Percentiles rank a stretch among this genome's conserved stretches.
phyloP scores from a whole-genome alignment of 2,888 invertebrate genomes.

The Folsomia candida region DNA sequence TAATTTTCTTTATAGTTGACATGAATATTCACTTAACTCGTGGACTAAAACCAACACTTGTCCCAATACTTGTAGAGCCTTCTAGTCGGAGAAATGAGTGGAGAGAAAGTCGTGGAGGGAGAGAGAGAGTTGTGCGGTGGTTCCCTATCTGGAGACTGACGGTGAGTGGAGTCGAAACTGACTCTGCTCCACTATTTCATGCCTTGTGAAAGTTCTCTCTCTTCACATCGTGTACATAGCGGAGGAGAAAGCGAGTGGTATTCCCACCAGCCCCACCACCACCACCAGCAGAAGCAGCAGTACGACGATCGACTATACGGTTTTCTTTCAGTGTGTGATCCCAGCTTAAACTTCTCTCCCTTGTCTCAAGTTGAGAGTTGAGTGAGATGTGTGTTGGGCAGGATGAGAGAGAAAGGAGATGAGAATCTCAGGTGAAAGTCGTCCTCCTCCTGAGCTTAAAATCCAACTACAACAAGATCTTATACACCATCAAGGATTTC shows the following conservation, averaged over 20 bases:
- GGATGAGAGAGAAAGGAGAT: not conserved
- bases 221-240: no score
- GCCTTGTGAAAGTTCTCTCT: not conserved
- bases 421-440: not conserved
- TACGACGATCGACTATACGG: not conserved
- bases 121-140: not conserved
- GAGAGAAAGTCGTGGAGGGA: not conserved
- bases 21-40: conserved; percentile 14
- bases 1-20: not conserved
- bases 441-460: not conserved
- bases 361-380: not conserved
- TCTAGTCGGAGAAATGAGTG: no score
- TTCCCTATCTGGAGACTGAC: not conserved
- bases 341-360: no score
- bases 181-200: no score
- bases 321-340: not conserved
- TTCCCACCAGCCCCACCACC: no score
- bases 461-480: not conserved
- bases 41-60: not conserved
- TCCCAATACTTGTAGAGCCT: no score
- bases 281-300: no score
- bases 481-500: no score
- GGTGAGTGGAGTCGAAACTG: no score
- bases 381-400: not conserved
- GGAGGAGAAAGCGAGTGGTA: not conserved